phyloP scores from a whole-genome alignment of 64 coral and sea anemone genomes.

The Actinia tenebrosa region DNA sequence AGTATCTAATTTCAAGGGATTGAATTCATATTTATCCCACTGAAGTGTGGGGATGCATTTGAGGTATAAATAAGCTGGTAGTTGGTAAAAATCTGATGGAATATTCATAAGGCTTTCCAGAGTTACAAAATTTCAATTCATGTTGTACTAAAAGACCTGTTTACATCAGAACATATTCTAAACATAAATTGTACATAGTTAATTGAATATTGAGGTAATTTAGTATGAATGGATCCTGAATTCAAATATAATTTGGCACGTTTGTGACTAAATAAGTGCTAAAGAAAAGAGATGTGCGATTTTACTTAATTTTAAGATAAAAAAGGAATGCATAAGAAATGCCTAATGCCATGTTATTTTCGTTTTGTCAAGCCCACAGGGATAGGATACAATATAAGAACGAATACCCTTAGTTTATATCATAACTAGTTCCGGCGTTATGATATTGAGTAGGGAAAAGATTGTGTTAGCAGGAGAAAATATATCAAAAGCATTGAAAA shows the following conservation, averaged over 20 bases:
- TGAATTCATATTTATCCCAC: background rate
- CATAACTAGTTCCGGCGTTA: no score
- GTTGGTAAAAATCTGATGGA: background rate
- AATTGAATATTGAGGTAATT: background rate
- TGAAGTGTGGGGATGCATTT: background rate
- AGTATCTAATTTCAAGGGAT: background rate
- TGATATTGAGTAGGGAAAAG: no score
- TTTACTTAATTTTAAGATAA: no score
- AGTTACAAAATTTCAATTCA: background rate
- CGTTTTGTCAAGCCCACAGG: no score
- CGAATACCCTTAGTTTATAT: no score
- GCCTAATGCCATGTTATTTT: no score
- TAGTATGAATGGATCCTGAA: background rate
- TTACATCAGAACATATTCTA: background rate
- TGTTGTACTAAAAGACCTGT: background rate
- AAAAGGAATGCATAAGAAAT: no score
- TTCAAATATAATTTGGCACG: background rate
- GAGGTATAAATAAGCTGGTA: background rate
- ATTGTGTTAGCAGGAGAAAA: no score
- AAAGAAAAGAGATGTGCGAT: no score
- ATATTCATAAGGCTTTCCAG: background rate
- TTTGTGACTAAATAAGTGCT: background rate
- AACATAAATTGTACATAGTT: background rate
- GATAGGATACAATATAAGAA: no score
- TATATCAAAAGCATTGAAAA: no score